Conservation (phyloP, 2,797 vertebrate genomes). For the Spea hammondii region DNA sequence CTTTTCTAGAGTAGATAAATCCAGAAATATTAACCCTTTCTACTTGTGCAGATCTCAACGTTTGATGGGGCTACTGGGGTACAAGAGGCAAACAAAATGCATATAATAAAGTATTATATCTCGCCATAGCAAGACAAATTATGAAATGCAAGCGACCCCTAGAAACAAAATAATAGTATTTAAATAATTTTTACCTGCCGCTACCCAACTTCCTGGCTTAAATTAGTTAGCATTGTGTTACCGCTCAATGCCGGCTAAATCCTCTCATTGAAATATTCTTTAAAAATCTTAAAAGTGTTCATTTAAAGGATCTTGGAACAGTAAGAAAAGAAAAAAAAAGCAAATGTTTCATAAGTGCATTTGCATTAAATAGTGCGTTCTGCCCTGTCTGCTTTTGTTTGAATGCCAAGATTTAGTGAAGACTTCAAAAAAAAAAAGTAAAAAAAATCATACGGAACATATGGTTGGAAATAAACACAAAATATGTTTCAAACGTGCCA, state of each 20-base stretch:
- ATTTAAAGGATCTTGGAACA: not conserved
- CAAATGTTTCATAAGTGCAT: conserved; percentile 18
- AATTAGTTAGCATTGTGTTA: no score
- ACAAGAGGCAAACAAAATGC: no score
- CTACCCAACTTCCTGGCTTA: no score
- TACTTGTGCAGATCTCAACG: no score
- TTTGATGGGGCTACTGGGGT: no score
- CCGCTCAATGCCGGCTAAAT: not conserved
- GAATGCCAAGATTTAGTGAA: conserved; percentile 41
- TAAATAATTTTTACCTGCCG: no score
- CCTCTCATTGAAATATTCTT: conserved; percentile 1
- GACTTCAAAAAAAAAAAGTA: conserved; percentile 25
- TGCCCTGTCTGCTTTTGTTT: conserved; percentile 14
- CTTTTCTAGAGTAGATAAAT: no score
- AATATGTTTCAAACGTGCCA: conserved; percentile 29
- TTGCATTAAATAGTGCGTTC: conserved; percentile 11
- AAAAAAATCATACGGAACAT: conserved; percentile 15
- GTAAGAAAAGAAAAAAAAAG: conserved; percentile 10
- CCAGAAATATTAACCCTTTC: no score
- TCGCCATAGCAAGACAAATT: no score
- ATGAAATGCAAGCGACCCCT: no score
- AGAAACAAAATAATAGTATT: no score
- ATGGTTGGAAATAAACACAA: conserved; percentile 35
- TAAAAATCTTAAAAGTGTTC: conserved; percentile 15
- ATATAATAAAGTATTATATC: no score